These are phyloP conservation scores for Pachyseris speciosa DNA, from an alignment of 64 coral and sea anemone species.

Conservation along the genomic window DNA sequence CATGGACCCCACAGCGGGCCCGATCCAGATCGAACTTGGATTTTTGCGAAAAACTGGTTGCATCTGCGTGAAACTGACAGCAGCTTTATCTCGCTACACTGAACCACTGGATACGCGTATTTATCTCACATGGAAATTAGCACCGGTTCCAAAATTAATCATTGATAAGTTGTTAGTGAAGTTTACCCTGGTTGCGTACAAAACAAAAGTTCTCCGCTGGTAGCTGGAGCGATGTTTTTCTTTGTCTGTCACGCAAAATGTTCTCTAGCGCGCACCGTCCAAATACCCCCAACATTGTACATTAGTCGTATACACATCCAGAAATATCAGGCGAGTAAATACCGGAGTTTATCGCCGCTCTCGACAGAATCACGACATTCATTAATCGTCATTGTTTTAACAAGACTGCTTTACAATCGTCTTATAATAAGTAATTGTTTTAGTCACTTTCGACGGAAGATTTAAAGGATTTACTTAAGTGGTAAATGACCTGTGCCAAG, in stretches of 20 bases:
- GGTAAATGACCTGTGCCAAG: slow-evolving; percentile 33
- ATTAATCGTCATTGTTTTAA: slow-evolving; percentile 40
- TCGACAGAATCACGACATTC: not conserved
- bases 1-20: not conserved
- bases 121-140: slow-evolving; percentile 28
- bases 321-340: not conserved
- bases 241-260: slow-evolving; percentile 17
- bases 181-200: slow-evolving; percentile 23
- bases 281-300: not conserved
- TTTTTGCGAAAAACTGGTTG: not conserved
- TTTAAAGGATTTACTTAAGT: slow-evolving; percentile 45
- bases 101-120: slow-evolving; percentile 16
- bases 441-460: not conserved
- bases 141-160: not conserved
- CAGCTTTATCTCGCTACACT: not conserved
- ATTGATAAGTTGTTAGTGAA: slow-evolving; percentile 49
- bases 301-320: not conserved
- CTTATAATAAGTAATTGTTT: slow-evolving; percentile 34
- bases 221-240: not conserved
- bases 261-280: not conserved
- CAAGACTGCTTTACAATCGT: slow-evolving; percentile 34
- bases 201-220: not conserved
- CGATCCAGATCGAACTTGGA: not conserved
- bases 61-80: not conserved
- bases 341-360: not conserved